These are phyloP conservation scores for Pogonocichla stellata DNA, from an alignment of 2,113 vertebrate genomes.

Conservation along the genomic window DNA sequence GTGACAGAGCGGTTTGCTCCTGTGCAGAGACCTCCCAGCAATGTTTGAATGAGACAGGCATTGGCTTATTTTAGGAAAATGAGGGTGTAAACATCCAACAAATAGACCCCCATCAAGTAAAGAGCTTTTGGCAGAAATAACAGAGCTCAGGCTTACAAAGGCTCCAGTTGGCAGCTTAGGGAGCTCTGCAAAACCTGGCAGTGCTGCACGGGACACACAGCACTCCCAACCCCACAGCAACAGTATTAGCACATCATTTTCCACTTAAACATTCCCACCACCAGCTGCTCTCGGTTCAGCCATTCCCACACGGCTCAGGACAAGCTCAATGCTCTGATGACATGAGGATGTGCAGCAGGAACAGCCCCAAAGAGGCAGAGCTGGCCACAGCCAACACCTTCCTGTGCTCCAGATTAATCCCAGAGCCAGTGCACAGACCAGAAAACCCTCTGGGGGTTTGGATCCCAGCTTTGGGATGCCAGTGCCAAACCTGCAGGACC, in stretches of 20 bases:
- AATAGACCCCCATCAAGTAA: not conserved
- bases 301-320: not conserved
- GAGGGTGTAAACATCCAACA: not conserved
- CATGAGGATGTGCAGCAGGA: not conserved
- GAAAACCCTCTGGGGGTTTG: not conserved
- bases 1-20: rapidly evolving
- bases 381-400: not conserved
- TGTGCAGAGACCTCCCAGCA: not conserved
- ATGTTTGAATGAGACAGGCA: rapidly evolving
- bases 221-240: not conserved
- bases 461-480: not conserved
- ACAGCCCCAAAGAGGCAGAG: not conserved
- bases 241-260: not conserved
- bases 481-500: not conserved
- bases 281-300: not conserved
- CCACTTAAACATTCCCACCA: not conserved
- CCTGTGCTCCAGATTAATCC: not conserved
- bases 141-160: not conserved
- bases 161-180: not conserved
- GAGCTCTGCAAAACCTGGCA: not conserved
- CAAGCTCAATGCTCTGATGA: rapidly evolving
- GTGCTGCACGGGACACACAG: not conserved
- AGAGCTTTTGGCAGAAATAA: not conserved
- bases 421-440: not conserved
- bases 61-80: not conserved